Percentiles rank a stretch among this genome's conserved stretches.
phyloP scores from a whole-genome alignment of 2,888 invertebrate species.

The Agrochola litura region DNA sequence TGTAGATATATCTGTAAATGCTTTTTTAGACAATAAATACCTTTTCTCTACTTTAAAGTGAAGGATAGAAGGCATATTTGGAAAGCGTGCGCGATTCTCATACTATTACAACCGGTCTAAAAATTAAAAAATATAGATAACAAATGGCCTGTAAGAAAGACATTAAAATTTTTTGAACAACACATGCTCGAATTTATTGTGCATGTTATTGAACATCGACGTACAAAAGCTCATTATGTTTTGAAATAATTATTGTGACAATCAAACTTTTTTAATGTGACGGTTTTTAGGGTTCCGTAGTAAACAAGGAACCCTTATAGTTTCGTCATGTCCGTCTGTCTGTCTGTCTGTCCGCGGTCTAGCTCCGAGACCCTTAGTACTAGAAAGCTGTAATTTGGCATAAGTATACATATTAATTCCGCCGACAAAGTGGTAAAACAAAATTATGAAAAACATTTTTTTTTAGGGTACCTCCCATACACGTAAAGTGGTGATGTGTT shows the following conservation, averaged over 20 bases:
- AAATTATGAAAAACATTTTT: too few relatives aligned
- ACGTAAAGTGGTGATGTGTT: too few relatives aligned
- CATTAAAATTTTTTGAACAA: background rate
- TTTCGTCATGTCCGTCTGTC: too few relatives aligned
- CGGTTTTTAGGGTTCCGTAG: too few relatives aligned
- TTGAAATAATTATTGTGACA: constrained; percentile 22
- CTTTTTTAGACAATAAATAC: background rate
- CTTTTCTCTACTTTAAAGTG: background rate
- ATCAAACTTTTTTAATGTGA: constrained; percentile 17
- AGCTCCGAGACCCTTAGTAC: too few relatives aligned
- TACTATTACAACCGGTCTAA: too few relatives aligned
- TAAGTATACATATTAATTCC: too few relatives aligned
- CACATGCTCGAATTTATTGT: constrained; percentile 1
- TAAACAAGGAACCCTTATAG: too few relatives aligned
- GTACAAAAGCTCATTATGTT: constrained; percentile 26
- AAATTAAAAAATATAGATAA: background rate
- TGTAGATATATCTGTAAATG: background rate
- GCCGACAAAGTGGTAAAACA: too few relatives aligned
- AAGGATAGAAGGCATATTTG: background rate
- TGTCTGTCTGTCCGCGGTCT: too few relatives aligned
- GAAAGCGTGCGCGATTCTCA: background rate
- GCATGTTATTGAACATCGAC: constrained; percentile 4
- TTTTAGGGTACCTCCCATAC: too few relatives aligned
- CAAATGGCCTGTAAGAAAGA: background rate
- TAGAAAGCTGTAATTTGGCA: too few relatives aligned